These are phyloP conservation scores for Papilio dardanus DNA, from an alignment of 1,140 invertebrate species.

Conservation along the genomic window DNA sequence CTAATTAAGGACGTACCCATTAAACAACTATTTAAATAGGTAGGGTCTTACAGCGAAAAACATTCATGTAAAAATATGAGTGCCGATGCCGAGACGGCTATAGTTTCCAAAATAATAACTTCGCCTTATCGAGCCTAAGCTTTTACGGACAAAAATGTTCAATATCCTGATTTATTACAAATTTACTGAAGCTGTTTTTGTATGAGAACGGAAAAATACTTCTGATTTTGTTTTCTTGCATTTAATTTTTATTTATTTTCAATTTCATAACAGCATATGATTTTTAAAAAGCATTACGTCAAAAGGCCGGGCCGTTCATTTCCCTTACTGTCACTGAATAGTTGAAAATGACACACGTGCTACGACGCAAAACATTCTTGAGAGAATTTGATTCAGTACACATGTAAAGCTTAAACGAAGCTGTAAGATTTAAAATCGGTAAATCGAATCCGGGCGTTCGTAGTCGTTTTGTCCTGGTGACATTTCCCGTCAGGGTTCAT, in stretches of 20 bases:
- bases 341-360: conserved; percentile 23
- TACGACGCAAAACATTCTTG: neutral
- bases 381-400: conserved; percentile 30
- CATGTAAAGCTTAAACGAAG: conserved; percentile 29
- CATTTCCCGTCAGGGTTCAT: conserved; percentile 69
- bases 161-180: neutral
- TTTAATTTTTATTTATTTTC: no score
- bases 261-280: neutral
- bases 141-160: conserved; percentile 8
- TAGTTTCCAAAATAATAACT: conserved; percentile 47
- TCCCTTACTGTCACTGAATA: conserved; percentile 31
- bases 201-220: no score
- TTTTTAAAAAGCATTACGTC: neutral
- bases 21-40: conserved; percentile 81
- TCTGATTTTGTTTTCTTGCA: no score
- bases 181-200: no score
- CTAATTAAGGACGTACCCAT: conserved; percentile 81
- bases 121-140: conserved; percentile 41
- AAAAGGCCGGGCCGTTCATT: conserved; percentile 17
- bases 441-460: neutral
- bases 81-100: conserved; percentile 51
- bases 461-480: conserved; percentile 57
- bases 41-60: conserved; percentile 58
- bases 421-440: conserved; percentile 31
- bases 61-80: conserved; percentile 65